Percentiles rank a stretch among this genome's conserved stretches.
phyloP scores from a whole-genome alignment of 2,113 vertebrate species.

The Lontra canadensis region DNA sequence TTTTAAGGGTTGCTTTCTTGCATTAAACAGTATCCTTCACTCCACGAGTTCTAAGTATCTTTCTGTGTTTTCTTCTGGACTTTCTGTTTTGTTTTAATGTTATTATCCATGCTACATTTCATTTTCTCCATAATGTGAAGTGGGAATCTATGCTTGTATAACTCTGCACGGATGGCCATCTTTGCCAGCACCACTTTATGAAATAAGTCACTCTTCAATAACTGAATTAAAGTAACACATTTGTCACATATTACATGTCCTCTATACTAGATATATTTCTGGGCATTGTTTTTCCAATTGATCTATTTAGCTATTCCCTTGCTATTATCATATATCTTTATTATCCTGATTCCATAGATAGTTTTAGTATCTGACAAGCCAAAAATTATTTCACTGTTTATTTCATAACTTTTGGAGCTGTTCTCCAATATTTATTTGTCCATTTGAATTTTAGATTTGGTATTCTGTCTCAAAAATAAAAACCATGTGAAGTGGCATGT shows the following conservation, averaged over 20 bases:
- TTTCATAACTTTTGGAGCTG: not conserved
- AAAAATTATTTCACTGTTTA: not conserved
- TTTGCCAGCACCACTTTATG: not conserved
- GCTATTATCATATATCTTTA: not conserved
- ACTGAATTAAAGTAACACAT: not conserved
- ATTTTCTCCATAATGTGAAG: not conserved
- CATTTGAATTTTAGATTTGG: slow-evolving; percentile 35
- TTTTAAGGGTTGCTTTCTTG: not conserved
- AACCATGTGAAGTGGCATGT: not conserved
- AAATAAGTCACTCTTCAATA: not conserved
- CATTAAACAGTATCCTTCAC: not conserved
- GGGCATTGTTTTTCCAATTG: not conserved
- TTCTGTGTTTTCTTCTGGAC: not conserved
- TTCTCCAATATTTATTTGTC: not conserved
- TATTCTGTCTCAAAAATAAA: not conserved
- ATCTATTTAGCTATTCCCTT: not conserved
- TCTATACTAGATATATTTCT: not conserved
- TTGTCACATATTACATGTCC: not conserved
- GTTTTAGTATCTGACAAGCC: not conserved
- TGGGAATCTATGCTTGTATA: not conserved
- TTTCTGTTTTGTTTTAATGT: not conserved
- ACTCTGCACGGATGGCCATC: not conserved
- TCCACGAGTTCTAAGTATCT: not conserved
- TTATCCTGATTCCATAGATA: not conserved
- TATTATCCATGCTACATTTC: not conserved